Evolutionary conservation across 1,140 invertebrate species (phyloP).

Genomic region (Plectrocnemia conspersa): DNA sequence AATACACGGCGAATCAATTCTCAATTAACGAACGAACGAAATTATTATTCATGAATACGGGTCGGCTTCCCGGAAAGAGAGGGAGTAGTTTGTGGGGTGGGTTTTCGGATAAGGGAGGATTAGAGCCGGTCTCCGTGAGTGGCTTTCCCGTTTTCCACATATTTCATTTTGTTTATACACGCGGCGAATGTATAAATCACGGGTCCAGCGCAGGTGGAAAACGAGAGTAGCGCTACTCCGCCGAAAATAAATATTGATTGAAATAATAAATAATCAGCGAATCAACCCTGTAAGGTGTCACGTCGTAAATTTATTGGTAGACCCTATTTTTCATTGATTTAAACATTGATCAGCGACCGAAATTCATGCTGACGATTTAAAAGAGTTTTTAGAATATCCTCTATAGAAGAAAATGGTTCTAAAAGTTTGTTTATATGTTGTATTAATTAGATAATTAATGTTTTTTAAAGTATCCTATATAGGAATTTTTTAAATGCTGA

Average conservation of each 20-base stretch:
- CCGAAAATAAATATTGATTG: slow-evolving; percentile 5
- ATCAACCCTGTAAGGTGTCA: no score
- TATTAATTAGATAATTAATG: no score
- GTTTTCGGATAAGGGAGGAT: slow-evolving; percentile 5
- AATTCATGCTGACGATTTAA: no score
- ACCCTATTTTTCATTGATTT: no score
- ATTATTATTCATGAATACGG: slow-evolving; percentile 25
- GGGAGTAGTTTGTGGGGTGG: neutral
- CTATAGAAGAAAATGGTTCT: no score
- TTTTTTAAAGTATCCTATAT: no score
- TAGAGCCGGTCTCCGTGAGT: neutral
- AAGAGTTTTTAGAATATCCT: no score
- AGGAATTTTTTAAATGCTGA: no score
- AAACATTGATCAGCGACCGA: no score
- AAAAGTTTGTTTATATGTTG: no score
- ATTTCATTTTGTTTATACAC: slow-evolving; percentile 26
- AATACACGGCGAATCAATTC: slow-evolving; percentile 18
- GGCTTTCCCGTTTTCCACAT: slow-evolving; percentile 13
- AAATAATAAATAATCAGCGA: slow-evolving; percentile 11
- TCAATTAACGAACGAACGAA: slow-evolving; percentile 26
- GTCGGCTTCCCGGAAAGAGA: slow-evolving; percentile 4
- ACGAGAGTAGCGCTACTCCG: neutral
- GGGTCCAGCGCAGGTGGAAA: neutral
- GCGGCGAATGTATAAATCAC: slow-evolving; percentile 29
- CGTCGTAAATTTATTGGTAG: no score